These are phyloP conservation scores for Oostethus manadensis DNA, from an alignment of 2,113 vertebrate species.

Conservation along the genomic window DNA sequence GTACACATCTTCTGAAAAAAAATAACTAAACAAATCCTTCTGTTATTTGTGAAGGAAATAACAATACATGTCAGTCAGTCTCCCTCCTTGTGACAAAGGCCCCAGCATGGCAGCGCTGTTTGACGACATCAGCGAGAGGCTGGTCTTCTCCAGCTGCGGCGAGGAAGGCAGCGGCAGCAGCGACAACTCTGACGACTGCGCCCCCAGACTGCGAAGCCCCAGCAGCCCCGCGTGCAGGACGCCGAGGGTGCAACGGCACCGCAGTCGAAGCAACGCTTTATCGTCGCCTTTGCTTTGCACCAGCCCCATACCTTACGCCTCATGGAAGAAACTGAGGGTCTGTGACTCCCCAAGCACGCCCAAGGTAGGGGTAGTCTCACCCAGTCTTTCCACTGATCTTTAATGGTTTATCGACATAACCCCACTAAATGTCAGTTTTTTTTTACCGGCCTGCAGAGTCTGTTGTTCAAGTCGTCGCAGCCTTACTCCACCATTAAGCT, in stretches of 20 bases:
- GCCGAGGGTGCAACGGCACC: conserved; percentile 45
- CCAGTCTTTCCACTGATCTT: not conserved
- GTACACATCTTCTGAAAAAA: too few relatives aligned
- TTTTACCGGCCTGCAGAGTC: conserved; percentile 61
- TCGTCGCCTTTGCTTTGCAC: conserved; percentile 51
- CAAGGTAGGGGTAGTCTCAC: conserved; percentile 72
- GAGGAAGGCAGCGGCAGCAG: conserved; percentile 70
- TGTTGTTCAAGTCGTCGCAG: conserved; percentile 71
- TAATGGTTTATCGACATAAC: not conserved
- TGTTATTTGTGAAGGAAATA: too few relatives aligned
- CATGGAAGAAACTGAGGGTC: conserved; percentile 75
- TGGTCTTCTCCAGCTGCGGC: conserved; percentile 79
- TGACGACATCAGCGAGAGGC: conserved; percentile 65
- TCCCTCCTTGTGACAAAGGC: conserved; percentile 4
- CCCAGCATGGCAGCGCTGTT: conserved; percentile 51
- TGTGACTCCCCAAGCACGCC: conserved; percentile 81
- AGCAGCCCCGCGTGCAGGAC: conserved; percentile 46
- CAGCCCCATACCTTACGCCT: conserved; percentile 72
- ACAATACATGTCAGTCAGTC: not conserved
- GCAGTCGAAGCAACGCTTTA: conserved; percentile 20
- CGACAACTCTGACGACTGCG: conserved; percentile 53
- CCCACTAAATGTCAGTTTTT: not conserved
- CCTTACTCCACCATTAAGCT: conserved; percentile 67
- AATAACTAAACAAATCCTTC: too few relatives aligned
- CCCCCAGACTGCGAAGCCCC: not conserved